Evolutionary conservation across 2,113 vertebrate genomes (phyloP), one percentile per base, ranked within the genome.

Genomic region (Nesoenas mayeri): DNA sequence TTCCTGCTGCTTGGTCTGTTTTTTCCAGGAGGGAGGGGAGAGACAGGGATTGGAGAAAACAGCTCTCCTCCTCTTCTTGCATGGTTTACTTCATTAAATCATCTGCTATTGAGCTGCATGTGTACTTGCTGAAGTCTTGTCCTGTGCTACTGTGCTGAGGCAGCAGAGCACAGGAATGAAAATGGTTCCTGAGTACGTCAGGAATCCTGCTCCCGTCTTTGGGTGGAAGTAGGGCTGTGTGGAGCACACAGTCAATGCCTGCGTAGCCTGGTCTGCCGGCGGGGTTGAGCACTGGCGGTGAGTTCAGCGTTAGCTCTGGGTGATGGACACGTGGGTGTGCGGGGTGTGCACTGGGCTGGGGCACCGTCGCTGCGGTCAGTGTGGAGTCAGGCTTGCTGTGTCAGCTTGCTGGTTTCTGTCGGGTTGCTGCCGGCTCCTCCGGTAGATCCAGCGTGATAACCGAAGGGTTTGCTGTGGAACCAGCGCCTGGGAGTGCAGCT

Each of bases 11-110:
- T 90, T 58, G 38, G 79, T 79, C 44, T 88, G 8, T 64, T 62
- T 85, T 92, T 83, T 70, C 64, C 29, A 79, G 38, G 80, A 95
- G 69, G 94, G 91, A 96, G 91, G 89, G 38, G 53, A 92, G 66
- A 82, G 54, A 32, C 67, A 67, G 72, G 32, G 80, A 89, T 81
- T 95, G 96, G 94, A 95, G 93, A 71, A 85, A 56, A 86, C 53
- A 78, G 31, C 60, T 24, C 60, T 91, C 79, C 74, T 91, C 87
- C 90, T 93, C 42, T 36, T 65, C 86, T 91, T 86, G 71, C 72
- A 26, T 58, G 36, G 25, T 64, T 92, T 79, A 16, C 53, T 84
- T 91, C 60, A 53, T 86, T 78, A 85, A 93, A 42, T 84, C 31
- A 56, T 67, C 60, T 50, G 61, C 61, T 32, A 5, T 22, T 29